Evolutionary conservation across 2,888 invertebrate species (phyloP).

Genomic region (Folsomia candida): DNA sequence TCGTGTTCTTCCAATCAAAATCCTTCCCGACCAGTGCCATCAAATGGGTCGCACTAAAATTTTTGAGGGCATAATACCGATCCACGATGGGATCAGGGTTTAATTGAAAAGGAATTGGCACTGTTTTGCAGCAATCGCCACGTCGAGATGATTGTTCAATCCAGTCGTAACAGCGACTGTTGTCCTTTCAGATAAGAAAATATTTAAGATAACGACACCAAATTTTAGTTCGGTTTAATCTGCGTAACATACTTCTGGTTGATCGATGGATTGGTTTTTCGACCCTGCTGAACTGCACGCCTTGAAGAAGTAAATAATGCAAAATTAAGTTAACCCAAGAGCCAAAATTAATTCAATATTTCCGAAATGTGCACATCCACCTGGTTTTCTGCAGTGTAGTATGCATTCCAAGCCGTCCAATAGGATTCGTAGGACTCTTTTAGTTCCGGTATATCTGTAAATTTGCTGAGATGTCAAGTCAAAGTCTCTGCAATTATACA

Average conservation of each 20-base stretch:
- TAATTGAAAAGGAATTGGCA: neutral
- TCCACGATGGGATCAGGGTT: neutral
- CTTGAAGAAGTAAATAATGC: neutral
- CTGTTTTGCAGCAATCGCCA: neutral
- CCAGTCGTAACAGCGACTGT: neutral
- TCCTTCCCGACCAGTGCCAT: neutral
- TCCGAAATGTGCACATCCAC: no score
- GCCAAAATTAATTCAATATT: no score
- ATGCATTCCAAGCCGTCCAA: neutral
- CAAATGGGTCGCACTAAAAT: neutral
- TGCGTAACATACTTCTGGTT: neutral
- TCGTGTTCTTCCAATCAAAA: neutral
- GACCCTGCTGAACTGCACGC: neutral
- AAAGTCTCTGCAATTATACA: neutral
- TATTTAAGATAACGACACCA: neutral
- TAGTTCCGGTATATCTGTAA: neutral
- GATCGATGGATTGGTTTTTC: no score
- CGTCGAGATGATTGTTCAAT: neutral
- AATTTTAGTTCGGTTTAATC: neutral
- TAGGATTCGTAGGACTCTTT: no score
- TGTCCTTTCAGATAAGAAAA: neutral
- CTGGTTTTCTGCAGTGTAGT: neutral
- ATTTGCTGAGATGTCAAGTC: neutral
- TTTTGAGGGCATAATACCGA: neutral
- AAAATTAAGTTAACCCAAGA: no score